Evolutionary conservation across 2,113 vertebrate species (phyloP), one percentile per base, ranked within the genome.

Genomic region (Oceanodroma tethys): DNA sequence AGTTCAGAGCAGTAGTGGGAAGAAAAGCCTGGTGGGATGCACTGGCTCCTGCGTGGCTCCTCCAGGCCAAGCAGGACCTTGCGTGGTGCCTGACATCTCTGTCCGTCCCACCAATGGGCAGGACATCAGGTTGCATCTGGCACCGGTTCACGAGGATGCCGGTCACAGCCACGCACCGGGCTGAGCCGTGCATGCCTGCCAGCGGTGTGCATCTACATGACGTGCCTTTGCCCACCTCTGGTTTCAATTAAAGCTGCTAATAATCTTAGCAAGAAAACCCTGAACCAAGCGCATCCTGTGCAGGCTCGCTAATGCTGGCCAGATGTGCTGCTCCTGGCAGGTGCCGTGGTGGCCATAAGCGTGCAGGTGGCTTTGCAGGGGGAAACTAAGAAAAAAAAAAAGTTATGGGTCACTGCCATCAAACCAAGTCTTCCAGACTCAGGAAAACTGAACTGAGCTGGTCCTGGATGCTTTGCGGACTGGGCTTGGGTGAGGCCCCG

Each of bases 161-260:
- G 16, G 55, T 65, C 32, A 68, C 30, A 85, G 88, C 56, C 78
- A 50, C 0, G 0, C 2, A 16, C 25, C 5, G 4, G 32, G 29
- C 71, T 55, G 48, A 81, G 74, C 80, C 0, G 0, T 8, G 43
- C 48, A 32, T 0, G 2, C 40, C 16, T 27, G 52, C 36, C 6
- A 0, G 16, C 3, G 34, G 19, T 6, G 14, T 1, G 2, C 3
- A 5, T 32, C 65, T 9, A 2, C 7, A 2, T 30, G 29, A 85
- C 0, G 7, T 42, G 76, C 42, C 68, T 92, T 78, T 3, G 16
- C 19, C 56, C 14, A 6, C 53, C 47, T 66, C 92, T 81, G 76
- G 30, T 79, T 95, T 55, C 83, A 89, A 67, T 92, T 94, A 94
- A 79, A 96, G 70, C 11, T 3, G 2, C 36, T 65, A 75, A 85